These are phyloP conservation scores for Saccopteryx leptura DNA, from an alignment of 2,113 vertebrate genomes.

Conservation along the genomic window DNA sequence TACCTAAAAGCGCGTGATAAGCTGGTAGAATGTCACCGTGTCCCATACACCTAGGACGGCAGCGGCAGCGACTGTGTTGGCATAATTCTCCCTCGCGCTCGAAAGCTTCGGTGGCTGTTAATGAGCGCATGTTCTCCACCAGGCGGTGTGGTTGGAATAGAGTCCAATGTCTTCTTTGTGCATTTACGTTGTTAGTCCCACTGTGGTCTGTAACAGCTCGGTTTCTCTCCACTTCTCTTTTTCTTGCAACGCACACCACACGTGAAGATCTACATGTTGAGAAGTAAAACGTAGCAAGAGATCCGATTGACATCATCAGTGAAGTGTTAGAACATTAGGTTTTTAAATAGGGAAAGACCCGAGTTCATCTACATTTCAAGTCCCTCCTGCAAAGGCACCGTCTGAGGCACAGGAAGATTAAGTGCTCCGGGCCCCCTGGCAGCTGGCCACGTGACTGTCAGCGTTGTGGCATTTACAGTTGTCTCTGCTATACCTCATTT, in stretches of 20 bases:
- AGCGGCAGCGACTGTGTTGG: conserved; percentile 54
- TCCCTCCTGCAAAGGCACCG: not conserved
- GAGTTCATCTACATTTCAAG: not conserved
- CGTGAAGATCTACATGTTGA: not conserved
- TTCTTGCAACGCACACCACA: not conserved
- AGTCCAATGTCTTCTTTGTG: not conserved
- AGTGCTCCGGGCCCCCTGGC: not conserved
- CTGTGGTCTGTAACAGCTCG: not conserved
- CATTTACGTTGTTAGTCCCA: not conserved
- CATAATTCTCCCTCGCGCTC: conserved; percentile 54
- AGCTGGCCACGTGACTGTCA: not conserved
- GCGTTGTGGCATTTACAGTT: not conserved
- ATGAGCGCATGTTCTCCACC: conserved; percentile 65
- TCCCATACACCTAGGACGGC: conserved; percentile 75
- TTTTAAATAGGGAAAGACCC: conserved; percentile 17
- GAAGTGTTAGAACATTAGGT: not conserved
- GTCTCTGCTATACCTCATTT: not conserved
- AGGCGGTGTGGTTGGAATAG: conserved; percentile 32
- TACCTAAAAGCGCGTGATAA: conserved; percentile 74
- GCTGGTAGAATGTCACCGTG: conserved; percentile 75
- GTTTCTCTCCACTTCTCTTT: conserved; percentile 22
- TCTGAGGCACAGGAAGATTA: not conserved
- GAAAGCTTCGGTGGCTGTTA: conserved; percentile 73
- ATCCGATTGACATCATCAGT: not conserved
- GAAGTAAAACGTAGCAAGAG: not conserved